Evolutionary conservation across 1,140 invertebrate genomes (phyloP), one percentile per base, ranked within the genome.

Genomic region (Drosophila aff.): DNA sequence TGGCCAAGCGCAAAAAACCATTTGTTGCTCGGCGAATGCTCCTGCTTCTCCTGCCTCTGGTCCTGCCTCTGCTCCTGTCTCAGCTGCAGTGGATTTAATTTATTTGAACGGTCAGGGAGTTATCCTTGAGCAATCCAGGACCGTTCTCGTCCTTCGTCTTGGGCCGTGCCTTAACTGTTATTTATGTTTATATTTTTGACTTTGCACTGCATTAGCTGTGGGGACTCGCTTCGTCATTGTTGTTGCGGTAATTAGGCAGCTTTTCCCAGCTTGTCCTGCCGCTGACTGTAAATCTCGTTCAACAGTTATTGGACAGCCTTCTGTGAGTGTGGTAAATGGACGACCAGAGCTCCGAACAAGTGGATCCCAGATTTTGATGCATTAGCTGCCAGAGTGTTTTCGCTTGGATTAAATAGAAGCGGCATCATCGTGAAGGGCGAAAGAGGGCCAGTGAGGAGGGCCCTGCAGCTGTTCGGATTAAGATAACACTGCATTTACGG

Each of bases 121-220:
- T 78, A 64, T 61, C 49, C 50, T 53, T 41, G 47, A 74, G 67
- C 53, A 57, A 26, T 57, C 58, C 67, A 38, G 33, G 46, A n/a
- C 38, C 28, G 26, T 53, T 38, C 50, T 49, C 33, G 23, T 43
- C 47, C 53, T 38, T 60, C 18, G 41, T 52, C 57, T 38, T 23
- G 50, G 53, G 23, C 50, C 38, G 57, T 72, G 75, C 68, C 68
- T 76, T 89, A 89, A 89, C 81, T 79, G 85, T 85, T 89, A 87
- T 86, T 87, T 86, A 85, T 86, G 79, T 86, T 86, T 76, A 82
- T 82, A 86, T 86, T 85, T 86, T 85, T 90, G 84, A 85, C 84
- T 90, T 81, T 76, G 85, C 67, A 78, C 67, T 90, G 84, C 84
- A 81, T 89, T 89, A 87, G 78, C 77, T 50, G 82, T 28, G 49